These are phyloP conservation scores for Spodoptera littoralis DNA, from an alignment of 2,888 invertebrate genomes.

Conservation along the genomic window DNA sequence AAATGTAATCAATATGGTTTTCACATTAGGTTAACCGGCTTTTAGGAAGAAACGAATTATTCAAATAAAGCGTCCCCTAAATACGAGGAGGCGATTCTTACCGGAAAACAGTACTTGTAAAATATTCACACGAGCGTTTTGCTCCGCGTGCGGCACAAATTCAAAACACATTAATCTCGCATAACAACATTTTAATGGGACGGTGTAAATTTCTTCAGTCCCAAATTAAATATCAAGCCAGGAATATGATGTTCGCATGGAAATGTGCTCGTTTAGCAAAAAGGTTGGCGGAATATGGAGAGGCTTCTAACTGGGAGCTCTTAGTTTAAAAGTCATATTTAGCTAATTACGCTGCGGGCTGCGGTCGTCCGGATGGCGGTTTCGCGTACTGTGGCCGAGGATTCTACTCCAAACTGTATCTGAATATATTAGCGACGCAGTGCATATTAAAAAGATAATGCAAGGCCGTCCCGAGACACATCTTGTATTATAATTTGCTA, in stretches of 20 bases:
- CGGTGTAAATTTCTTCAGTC: conserved; percentile 70
- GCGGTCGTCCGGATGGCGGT: conserved; percentile 69
- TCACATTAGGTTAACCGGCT: neutral
- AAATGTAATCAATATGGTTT: neutral
- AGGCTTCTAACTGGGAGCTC: conserved; percentile 72
- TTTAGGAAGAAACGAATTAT: conserved; percentile 1
- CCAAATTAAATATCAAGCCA: conserved; percentile 67
- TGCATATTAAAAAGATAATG: conserved; percentile 61
- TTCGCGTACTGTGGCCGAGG: conserved; percentile 64
- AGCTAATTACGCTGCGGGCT: conserved; percentile 81
- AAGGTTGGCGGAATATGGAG: conserved; percentile 71
- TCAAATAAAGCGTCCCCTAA: conserved; percentile 14
- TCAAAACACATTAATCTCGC: conserved; percentile 65
- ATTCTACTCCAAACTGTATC: conserved; percentile 68
- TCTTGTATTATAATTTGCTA: conserved; percentile 57
- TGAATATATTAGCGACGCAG: conserved; percentile 66
- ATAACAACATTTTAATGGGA: conserved; percentile 71
- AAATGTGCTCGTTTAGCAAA: conserved; percentile 73
- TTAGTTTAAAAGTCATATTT: conserved; percentile 85
- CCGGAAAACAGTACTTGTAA: conserved; percentile 52
- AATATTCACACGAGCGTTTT: conserved; percentile 57
- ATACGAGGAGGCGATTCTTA: conserved; percentile 20
- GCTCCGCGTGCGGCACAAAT: conserved; percentile 49
- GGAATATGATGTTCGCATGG: conserved; percentile 66
- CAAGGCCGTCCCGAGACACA: conserved; percentile 53